Base-by-base conservation (phyloP, 2,797 vertebrate species). In the Pseudomugil gertrudae region DNA sequence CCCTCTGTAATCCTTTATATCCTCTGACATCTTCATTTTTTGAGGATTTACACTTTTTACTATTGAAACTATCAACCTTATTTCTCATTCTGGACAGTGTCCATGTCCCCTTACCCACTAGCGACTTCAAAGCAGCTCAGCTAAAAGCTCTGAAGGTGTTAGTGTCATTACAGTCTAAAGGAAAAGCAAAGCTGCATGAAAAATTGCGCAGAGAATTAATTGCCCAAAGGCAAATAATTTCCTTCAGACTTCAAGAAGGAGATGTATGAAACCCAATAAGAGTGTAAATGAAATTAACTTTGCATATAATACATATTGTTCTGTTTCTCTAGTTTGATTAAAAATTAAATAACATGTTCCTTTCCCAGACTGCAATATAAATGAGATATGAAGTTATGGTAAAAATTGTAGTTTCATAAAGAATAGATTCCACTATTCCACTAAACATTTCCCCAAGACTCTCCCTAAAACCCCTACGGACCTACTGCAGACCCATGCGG, bases 11-110 rank as follows among this genome's bases (percentile, higher is more conserved):
- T 58, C 65, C 60, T 74, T 83, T 32, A 84, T 63, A 84, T 86
- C 76, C 60, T 83, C 78, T 69, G 57, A 86, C 80, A 74, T 69
- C 62, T 77, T 83, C 69, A 61, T 48, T 58, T 76, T 81, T 65
- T 81, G 55, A 81, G 70, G 68, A 74, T 72, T 76, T 81, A 63
- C 70, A 63, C 79, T 79, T 54, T 36, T 36, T 13, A 36, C 3
- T 4, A 36, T 17, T 40, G 5, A 40, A 40, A 40, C 38, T 8
- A 8, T 40, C 2, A 40, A 11, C 56, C 59, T 63, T 40, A 70
- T 76, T 79, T 78, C 57, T 71, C 48, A 76, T 78, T 84, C 79
- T 58, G 66, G 58, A 74, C 69, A 45, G 68, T 29, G 29, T 70
- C 56, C 53, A 35, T 54, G 63, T 80, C 66, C 65, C 66, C 30